Evolutionary conservation across 2,113 vertebrate species (phyloP).

Genomic region (Bubo bubo): DNA sequence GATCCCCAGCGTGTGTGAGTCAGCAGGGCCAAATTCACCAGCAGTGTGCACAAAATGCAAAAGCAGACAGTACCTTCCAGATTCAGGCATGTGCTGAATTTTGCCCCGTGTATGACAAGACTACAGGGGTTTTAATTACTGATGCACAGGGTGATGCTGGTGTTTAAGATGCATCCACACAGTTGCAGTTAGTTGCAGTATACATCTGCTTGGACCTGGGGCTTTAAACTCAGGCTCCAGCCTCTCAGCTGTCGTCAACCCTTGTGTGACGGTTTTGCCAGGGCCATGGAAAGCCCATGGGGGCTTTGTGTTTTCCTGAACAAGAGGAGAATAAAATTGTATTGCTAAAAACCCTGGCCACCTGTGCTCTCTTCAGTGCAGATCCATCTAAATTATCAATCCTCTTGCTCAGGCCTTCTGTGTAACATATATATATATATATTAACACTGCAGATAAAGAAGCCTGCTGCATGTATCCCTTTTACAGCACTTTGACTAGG

Average conservation of each 20-base stretch:
- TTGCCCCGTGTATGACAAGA: neutral
- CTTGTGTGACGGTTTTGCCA: neutral
- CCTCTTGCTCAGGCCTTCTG: neutral
- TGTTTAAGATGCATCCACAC: neutral
- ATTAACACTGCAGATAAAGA: neutral
- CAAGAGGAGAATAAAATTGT: neutral
- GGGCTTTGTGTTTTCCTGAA: neutral
- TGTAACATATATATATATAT: rapidly evolving
- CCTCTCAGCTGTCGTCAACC: neutral
- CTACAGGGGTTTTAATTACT: neutral
- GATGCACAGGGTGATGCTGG: neutral
- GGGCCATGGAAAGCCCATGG: neutral
- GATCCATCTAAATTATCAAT: neutral
- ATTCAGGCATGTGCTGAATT: neutral
- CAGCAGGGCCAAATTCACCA: neutral
- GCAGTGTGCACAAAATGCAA: neutral
- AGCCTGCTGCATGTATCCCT: neutral
- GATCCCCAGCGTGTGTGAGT: rapidly evolving
- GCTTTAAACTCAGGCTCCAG: neutral
- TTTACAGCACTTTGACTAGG: neutral
- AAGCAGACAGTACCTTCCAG: neutral
- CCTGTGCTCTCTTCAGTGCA: neutral
- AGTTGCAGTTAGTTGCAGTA: neutral
- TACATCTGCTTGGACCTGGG: neutral
- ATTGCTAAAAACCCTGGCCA: neutral